Base-by-base conservation (phyloP, 2,797 vertebrate species). In the Lepus townsendii region DNA sequence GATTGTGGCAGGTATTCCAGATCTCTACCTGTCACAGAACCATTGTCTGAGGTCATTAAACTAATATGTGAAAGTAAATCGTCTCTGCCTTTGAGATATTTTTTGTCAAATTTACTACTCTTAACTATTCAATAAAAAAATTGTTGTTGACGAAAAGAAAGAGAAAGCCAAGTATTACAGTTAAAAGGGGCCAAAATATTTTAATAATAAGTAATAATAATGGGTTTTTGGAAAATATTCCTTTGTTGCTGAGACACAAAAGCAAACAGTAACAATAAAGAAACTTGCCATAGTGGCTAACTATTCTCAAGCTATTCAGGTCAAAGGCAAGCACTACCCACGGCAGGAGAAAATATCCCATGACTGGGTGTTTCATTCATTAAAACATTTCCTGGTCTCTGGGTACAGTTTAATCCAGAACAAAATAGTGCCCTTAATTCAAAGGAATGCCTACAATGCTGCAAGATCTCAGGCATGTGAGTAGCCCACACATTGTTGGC, bases 71-170 rank as follows among this genome's bases (percentile, higher is more conserved):
- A 83, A 95, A 76, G 57, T 50, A 90, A 96, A 96, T 0, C 95
- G 38, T 32, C 5, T 85, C 22, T 94, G 89, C 9, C 35, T 2
- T 0, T 78, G 42, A 87, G 62, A 82, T 95, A 69, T 30, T 94
- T 47, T 93, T 47, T 62, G 63, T 75, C 84, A 86, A 12, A 79
- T 90, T 86, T 92, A 78, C 86, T 95, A 68, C 83, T 92, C 19
- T 83, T 10, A 77, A 19, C 17, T 30, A 50, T 86, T 79, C 96
- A 97, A 69, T 8, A 96, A 95, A 97, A 94, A 88, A 94, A 88
- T 3, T 7, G 1, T 30, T 94, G 57, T 93, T 82, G 57, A 26
- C 76, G 93, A 96, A 73, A 85, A 97, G 68, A 26, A 42, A 83
- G 7, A 93, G 62, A 95, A 95, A 30, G 24, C 0, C 71, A 88